A percentile compares a stretch with the other conserved stretches of the same genome.
Conservation (phyloP, 35 echinoderm and acorn worm species). For the Patiria miniata region DNA sequence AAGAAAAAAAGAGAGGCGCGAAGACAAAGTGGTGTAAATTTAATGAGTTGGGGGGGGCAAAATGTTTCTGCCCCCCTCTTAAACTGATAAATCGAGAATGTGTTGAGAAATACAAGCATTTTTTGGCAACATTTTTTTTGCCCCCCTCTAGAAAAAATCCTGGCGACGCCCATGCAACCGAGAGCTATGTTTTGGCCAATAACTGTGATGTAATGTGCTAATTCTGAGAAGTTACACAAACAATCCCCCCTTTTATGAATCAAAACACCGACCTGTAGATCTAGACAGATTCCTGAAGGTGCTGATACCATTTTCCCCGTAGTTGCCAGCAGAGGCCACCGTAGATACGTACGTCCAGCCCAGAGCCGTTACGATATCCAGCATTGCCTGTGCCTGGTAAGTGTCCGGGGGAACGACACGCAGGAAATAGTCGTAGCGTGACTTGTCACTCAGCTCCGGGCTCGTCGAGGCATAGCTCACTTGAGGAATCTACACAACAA, state of each 20-base stretch:
- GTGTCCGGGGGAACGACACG: constrained; percentile 93
- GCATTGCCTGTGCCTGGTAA: constrained; percentile 93
- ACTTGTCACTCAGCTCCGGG: constrained; percentile 94
- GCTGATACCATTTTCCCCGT: constrained; percentile 91
- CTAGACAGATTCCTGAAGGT: constrained; percentile 88
- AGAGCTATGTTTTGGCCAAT: too few species aligned
- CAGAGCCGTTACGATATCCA: constrained; percentile 79
- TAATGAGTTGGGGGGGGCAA: too few species aligned
- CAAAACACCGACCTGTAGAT: constrained; percentile 60
- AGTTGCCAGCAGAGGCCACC: constrained; percentile 84
- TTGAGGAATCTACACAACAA: constrained; percentile 85
- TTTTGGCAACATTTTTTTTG: too few species aligned
- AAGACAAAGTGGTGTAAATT: too few species aligned
- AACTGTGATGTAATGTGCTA: too few species aligned
- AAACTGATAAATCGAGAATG: too few species aligned
- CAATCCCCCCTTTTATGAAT: background rate
- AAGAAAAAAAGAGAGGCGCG: too few species aligned
- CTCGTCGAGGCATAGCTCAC: constrained; percentile 98
- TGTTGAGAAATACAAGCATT: too few species aligned
- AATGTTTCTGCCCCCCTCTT: too few species aligned
- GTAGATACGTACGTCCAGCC: constrained; percentile 93
- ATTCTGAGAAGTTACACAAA: background rate
- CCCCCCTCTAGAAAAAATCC: too few species aligned
- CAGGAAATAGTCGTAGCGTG: constrained; percentile 89
- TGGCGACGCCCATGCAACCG: too few species aligned